Evolutionary conservation across 2,888 invertebrate species (phyloP).

Genomic region (Lordiphosa fenestrarum): DNA sequence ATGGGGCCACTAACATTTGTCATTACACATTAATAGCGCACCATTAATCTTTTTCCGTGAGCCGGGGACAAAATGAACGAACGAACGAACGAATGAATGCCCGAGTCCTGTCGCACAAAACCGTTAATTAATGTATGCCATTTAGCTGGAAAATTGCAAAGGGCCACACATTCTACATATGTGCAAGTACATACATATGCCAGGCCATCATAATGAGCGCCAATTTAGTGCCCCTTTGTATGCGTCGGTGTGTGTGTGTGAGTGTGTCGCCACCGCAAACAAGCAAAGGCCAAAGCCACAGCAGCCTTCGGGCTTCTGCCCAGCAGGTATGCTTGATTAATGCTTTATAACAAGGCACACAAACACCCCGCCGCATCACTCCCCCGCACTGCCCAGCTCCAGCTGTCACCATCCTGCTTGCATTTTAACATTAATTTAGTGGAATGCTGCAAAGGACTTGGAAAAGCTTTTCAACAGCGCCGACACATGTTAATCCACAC

Average conservation of each 20-base stretch:
- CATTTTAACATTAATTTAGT: conserved; percentile 74
- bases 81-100: conserved; percentile 61
- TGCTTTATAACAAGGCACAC: conserved; percentile 64
- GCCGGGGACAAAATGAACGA: conserved; percentile 53
- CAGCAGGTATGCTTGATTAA: conserved; percentile 76
- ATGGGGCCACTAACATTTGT: conserved; percentile 70
- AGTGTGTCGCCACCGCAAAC: conserved; percentile 67
- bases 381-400: background rate
- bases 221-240: conserved; percentile 58
- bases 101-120: conserved; percentile 34
- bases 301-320: conserved; percentile 31
- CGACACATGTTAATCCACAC: conserved; percentile 67
- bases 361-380: conserved; percentile 23
- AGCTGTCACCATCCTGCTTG: conserved; percentile 33
- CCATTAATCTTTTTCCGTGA: conserved; percentile 76
- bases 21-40: conserved; percentile 78
- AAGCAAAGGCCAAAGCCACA: conserved; percentile 68
- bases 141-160: conserved; percentile 72
- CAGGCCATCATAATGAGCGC: conserved; percentile 67
- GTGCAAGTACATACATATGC: conserved; percentile 16
- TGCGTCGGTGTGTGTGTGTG: conserved; percentile 24
- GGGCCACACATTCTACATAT: conserved; percentile 38
- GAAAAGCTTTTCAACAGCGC: conserved; percentile 60
- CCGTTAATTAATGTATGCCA: conserved; percentile 75
- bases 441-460: conserved; percentile 59